phyloP scores from a whole-genome alignment of 2,797 vertebrate species.

The Euthynnus affinis region DNA sequence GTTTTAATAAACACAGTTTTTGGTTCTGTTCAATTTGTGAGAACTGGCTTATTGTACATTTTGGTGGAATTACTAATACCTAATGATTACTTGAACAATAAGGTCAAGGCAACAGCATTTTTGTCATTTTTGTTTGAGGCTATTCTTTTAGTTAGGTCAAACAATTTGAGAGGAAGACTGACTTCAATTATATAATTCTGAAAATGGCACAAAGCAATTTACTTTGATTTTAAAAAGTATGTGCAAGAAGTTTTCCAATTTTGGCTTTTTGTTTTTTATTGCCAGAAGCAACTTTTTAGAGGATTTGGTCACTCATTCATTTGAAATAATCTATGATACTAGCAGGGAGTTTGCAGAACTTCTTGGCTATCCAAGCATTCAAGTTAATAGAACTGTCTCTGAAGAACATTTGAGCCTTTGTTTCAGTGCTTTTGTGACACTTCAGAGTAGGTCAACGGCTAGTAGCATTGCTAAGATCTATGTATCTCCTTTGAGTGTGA shows the following conservation, averaged over 20 bases:
- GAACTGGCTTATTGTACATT: background rate
- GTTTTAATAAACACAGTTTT: background rate
- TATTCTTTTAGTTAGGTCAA: background rate
- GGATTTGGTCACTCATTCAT: too few relatives aligned
- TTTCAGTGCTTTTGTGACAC: conserved; percentile 19
- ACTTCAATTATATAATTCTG: background rate
- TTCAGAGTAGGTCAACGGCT: background rate
- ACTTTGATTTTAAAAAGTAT: background rate
- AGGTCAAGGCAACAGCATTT: background rate
- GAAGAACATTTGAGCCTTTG: conserved; percentile 17
- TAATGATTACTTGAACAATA: background rate
- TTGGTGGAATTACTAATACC: background rate
- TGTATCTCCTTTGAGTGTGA: background rate
- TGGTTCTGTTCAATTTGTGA: background rate
- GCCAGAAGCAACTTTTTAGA: too few relatives aligned
- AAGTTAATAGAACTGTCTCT: background rate
- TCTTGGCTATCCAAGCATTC: background rate
- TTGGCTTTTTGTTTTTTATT: background rate
- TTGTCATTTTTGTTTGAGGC: background rate
- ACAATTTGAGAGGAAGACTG: background rate
- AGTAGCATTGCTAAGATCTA: too few relatives aligned
- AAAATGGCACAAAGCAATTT: background rate
- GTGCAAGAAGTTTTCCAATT: background rate
- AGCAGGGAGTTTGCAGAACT: background rate
- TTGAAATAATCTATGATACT: background rate